Evolutionary conservation across 2,888 invertebrate species (phyloP).

Genomic region (Sminthurides aquaticus): DNA sequence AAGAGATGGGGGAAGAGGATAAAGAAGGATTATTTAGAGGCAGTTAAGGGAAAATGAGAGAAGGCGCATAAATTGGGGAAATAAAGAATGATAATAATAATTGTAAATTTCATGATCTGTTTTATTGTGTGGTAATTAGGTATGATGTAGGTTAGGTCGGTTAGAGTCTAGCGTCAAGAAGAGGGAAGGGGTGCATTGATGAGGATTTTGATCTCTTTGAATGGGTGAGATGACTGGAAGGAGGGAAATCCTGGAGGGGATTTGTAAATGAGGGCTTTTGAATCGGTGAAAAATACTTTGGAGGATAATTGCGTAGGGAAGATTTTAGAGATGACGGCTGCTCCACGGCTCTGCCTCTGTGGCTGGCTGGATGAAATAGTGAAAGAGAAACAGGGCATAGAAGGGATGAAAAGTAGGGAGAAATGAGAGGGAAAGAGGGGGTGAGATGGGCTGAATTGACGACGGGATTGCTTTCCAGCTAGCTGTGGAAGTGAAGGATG

Average conservation of each 20-base stretch:
- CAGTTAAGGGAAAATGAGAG: background rate
- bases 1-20: background rate
- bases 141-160: conserved; percentile 1
- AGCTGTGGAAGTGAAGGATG: no score
- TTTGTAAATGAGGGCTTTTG: background rate
- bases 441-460: no score
- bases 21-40: background rate
- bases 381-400: background rate
- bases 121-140: background rate
- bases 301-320: background rate
- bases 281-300: background rate
- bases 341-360: no score
- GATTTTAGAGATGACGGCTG: background rate
- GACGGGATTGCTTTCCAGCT: no score
- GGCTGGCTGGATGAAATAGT: no score
- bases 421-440: no score
- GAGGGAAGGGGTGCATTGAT: background rate
- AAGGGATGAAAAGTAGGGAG: background rate
- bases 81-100: background rate
- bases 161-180: no score
- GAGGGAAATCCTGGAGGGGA: conserved; percentile 4
- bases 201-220: background rate
- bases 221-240: background rate
- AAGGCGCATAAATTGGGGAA: background rate
- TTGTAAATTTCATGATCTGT: background rate